phyloP scores from a whole-genome alignment of 2,888 invertebrate species.

The Apotomis betuletana region DNA sequence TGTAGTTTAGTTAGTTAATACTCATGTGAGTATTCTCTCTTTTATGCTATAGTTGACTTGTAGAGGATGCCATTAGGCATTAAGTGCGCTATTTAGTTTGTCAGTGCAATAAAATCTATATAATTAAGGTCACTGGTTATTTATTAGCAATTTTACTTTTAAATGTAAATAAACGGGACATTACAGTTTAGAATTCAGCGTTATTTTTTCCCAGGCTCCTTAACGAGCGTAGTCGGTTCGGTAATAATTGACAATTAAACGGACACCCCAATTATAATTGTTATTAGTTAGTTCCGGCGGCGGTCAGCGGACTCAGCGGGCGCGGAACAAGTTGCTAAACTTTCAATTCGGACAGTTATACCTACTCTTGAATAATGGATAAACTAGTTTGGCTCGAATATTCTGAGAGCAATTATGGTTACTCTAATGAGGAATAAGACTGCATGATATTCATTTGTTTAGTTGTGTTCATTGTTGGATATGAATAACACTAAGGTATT shows the following conservation, averaged over 20 bases:
- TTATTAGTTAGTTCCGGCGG: conserved; percentile 76
- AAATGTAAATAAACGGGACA: conserved; percentile 7
- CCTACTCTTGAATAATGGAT: conserved; percentile 38
- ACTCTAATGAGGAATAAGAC: conserved; percentile 32
- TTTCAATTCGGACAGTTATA: conserved; percentile 38
- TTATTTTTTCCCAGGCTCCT: conserved; percentile 62
- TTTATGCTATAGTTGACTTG: too few species aligned
- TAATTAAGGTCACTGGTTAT: background rate
- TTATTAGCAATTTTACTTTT: conserved; percentile 8
- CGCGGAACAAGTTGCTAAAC: conserved; percentile 49
- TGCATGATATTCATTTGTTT: background rate
- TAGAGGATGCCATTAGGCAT: too few species aligned
- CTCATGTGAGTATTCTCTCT: too few species aligned
- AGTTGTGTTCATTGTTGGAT: conserved; percentile 1
- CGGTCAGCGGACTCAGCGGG: too few species aligned
- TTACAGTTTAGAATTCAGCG: conserved; percentile 4
- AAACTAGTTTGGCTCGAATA: conserved; percentile 28
- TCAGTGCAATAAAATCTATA: too few species aligned
- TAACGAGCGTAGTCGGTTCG: conserved; percentile 55
- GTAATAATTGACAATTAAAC: conserved; percentile 69
- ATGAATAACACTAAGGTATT: background rate
- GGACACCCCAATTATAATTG: conserved; percentile 63
- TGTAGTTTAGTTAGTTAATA: too few species aligned
- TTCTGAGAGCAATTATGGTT: conserved; percentile 28
- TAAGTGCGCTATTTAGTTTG: too few species aligned